These are phyloP conservation scores for Stratiomys singularior DNA, from an alignment of 2,888 invertebrate species.

Conservation along the genomic window DNA sequence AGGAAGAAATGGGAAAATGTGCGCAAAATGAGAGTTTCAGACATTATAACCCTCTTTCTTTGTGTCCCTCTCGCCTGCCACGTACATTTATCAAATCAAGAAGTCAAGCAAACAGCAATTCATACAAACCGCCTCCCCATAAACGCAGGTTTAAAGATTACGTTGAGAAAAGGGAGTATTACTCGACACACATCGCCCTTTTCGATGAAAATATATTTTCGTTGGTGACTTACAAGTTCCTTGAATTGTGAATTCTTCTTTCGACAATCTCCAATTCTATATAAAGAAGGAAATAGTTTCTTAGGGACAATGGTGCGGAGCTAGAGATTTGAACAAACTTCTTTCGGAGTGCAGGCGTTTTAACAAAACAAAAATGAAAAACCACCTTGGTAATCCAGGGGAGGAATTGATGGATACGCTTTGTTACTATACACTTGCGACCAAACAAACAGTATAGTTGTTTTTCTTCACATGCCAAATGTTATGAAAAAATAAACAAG, in stretches of 20 bases:
- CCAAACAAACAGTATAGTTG: too few relatives aligned
- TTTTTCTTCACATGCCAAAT: too few relatives aligned
- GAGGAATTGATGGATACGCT: too few relatives aligned
- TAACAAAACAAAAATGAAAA: not conserved
- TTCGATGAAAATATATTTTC: not conserved
- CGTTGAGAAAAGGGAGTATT: not conserved
- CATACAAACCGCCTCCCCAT: slow-evolving; percentile 13
- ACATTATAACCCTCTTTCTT: slow-evolving; percentile 7
- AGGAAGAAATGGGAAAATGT: not conserved
- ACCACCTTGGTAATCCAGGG: not conserved
- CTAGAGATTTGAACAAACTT: not conserved
- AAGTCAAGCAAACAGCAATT: slow-evolving; percentile 28
- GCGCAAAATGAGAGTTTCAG: slow-evolving; percentile 34
- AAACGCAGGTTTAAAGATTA: not conserved
- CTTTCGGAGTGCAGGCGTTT: not conserved
- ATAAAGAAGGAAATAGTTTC: slow-evolving; percentile 27
- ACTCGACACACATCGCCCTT: not conserved
- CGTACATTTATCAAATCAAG: slow-evolving; percentile 2
- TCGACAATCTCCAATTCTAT: slow-evolving; percentile 2
- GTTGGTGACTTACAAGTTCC: not conserved
- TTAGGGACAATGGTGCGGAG: not conserved
- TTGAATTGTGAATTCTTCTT: slow-evolving; percentile 24
- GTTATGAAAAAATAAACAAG: too few relatives aligned
- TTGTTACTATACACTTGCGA: too few relatives aligned
- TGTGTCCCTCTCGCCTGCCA: not conserved